Evolutionary conservation across 2,888 invertebrate species (phyloP).

Genomic region (Andrena fulva): DNA sequence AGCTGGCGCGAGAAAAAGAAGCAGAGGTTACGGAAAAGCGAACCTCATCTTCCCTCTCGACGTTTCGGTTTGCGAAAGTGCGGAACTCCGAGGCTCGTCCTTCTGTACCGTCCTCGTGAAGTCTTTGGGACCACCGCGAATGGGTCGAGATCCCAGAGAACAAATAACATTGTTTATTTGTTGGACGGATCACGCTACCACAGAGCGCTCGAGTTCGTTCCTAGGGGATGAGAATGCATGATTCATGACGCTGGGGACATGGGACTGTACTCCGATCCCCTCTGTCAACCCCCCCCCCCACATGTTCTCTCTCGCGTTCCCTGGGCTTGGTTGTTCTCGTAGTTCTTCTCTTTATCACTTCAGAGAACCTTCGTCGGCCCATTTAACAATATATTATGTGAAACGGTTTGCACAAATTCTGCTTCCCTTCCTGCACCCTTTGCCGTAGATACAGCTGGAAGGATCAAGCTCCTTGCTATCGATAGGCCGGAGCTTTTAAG

Average conservation of each 20-base stretch:
- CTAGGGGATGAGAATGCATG: slow-evolving; percentile 79
- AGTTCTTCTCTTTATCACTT: slow-evolving; percentile 47
- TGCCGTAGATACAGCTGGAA: neutral
- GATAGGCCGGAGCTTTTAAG: no score
- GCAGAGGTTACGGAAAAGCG: slow-evolving; percentile 19
- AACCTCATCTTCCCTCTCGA: slow-evolving; percentile 31
- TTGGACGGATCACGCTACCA: slow-evolving; percentile 73
- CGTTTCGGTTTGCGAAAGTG: slow-evolving; percentile 63
- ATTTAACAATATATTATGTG: slow-evolving; percentile 53
- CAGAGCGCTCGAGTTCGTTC: slow-evolving; percentile 72
- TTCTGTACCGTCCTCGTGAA: slow-evolving; percentile 60
- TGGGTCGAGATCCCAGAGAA: slow-evolving; percentile 73
- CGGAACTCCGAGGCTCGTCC: slow-evolving; percentile 57
- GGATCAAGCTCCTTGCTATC: neutral
- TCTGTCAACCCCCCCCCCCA: slow-evolving; percentile 9
- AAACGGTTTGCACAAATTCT: slow-evolving; percentile 57
- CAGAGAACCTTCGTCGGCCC: slow-evolving; percentile 25
- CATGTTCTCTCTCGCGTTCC: slow-evolving; percentile 27
- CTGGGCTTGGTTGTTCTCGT: slow-evolving; percentile 24
- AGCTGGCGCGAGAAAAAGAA: slow-evolving; percentile 3
- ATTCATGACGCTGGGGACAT: slow-evolving; percentile 80
- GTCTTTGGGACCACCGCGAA: slow-evolving; percentile 69
- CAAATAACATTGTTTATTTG: slow-evolving; percentile 83
- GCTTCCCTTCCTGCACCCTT: slow-evolving; percentile 48
- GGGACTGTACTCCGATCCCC: slow-evolving; percentile 70